Evolutionary conservation across 2,888 invertebrate species (phyloP).

Genomic region (Leptinotarsa haldemani): DNA sequence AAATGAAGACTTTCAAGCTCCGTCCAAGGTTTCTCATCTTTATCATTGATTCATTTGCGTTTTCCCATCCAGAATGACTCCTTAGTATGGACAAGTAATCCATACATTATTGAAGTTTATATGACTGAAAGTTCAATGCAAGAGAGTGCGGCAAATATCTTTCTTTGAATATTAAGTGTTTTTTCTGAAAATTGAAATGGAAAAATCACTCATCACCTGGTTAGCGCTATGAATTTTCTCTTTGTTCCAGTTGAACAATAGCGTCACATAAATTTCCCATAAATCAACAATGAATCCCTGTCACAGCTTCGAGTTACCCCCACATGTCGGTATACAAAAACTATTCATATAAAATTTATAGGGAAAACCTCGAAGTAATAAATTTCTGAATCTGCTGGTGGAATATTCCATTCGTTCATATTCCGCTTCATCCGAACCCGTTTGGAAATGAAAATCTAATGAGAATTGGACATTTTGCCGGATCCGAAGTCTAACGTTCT

Average conservation of each 20-base stretch:
- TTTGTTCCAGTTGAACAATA: not conserved
- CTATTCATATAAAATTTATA: constrained; percentile 18
- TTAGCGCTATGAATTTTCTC: not conserved
- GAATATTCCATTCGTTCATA: constrained; percentile 12
- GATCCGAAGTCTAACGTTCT: constrained; percentile 40
- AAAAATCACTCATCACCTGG: not conserved
- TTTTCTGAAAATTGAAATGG: too few relatives aligned
- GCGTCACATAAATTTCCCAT: constrained; percentile 3
- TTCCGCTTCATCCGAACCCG: constrained; percentile 3
- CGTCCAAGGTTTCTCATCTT: too few relatives aligned
- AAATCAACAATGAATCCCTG: not conserved
- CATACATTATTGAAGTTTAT: too few relatives aligned
- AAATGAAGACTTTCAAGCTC: too few relatives aligned
- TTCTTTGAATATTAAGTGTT: too few relatives aligned
- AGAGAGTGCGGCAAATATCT: too few relatives aligned
- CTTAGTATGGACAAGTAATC: too few relatives aligned
- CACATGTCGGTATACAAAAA: not conserved
- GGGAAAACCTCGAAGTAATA: constrained; percentile 7
- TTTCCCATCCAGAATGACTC: too few relatives aligned
- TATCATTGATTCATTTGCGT: too few relatives aligned
- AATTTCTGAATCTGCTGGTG: not conserved
- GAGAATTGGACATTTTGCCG: constrained; percentile 37
- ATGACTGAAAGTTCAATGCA: too few relatives aligned
- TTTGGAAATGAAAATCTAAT: constrained; percentile 33
- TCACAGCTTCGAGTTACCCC: not conserved